Evolutionary conservation across 2,888 invertebrate genomes (phyloP), one percentile per base, ranked within the genome.

Genomic region (Liodrosophila aerea): DNA sequence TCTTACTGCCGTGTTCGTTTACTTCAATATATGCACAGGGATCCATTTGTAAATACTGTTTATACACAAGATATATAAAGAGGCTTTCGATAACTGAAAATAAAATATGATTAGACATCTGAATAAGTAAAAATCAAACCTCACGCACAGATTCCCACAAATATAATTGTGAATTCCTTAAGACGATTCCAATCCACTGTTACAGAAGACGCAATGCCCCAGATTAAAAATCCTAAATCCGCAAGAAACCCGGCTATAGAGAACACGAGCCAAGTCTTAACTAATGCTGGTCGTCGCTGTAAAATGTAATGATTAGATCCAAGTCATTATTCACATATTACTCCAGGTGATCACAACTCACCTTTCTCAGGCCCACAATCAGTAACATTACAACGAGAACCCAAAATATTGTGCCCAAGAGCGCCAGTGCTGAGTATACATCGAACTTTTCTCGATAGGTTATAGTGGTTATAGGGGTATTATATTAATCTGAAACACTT

Each of bases 391-490:
- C 81, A 41, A 76, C 53, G 1, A 67, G 40, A 5, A 72, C 53
- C 81, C 81, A 81, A 39, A 81, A 74, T 33, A 72, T 45, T 4
- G 81, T 66, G 5, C 85, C 80, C 15, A 76, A 7, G 2, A 85
- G 37, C 2, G 83, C 83, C 27, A 85, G 47, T 7, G 30, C 12
- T 5, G 80, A 62, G 31, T 44, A 71, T 5, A 74, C 2, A 37
- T 52, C 56, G 2, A 65, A 45, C 78, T 74, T 11, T 7, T 34
- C 2, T 7, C 13, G 44, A 0, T 12, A 41, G 4, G 36, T 7
- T 7, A 29, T 33, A 7, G 5, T 22, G 5, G 36, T 13, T 15
- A 12, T 36, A 3, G 1, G 18, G 7, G 29, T 45, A 15, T 11
- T 1, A n/a, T 4, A 8, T 18, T 3, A 7, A 27, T 4, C 50